Conservation (phyloP, 1,140 invertebrate genomes). For the Pinna nobilis region DNA sequence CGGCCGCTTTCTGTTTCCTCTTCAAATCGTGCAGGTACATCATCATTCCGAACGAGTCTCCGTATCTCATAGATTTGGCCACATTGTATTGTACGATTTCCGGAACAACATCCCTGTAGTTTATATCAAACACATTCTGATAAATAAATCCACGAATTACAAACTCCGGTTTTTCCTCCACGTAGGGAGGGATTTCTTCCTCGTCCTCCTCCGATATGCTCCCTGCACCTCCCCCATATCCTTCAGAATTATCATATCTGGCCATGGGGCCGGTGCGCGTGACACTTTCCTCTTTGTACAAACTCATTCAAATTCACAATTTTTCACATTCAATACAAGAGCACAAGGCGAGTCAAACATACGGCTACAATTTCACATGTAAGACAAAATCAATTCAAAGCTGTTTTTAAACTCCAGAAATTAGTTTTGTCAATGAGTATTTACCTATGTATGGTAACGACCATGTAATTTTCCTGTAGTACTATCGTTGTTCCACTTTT, state of each 20-base stretch:
- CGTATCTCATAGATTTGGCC: slow-evolving; percentile 4
- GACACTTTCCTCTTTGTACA: not conserved
- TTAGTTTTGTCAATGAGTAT: too few species aligned
- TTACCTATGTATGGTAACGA: too few species aligned
- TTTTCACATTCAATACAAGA: not conserved
- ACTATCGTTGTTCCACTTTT: too few species aligned
- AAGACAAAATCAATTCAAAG: too few species aligned
- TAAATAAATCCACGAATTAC: slow-evolving; percentile 9
- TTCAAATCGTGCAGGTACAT: slow-evolving; percentile 15
- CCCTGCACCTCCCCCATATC: not conserved
- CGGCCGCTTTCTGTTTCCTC: slow-evolving; percentile 13
- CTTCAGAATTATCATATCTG: too few species aligned
- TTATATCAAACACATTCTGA: slow-evolving; percentile 16
- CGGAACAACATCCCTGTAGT: slow-evolving; percentile 4
- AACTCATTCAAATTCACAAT: slow-evolving; percentile 9
- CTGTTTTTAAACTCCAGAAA: too few species aligned
- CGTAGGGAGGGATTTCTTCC: not conserved
- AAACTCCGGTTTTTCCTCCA: slow-evolving; percentile 1
- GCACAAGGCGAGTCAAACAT: too few species aligned
- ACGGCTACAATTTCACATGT: too few species aligned
- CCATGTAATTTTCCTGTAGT: too few species aligned
- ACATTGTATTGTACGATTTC: not conserved
- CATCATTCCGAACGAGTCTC: slow-evolving; percentile 15
- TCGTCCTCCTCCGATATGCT: slow-evolving; percentile 5
- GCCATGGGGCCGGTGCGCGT: too few species aligned